Evolutionary conservation across 2,888 invertebrate genomes (phyloP).

Genomic region (Campoplex capitator): DNA sequence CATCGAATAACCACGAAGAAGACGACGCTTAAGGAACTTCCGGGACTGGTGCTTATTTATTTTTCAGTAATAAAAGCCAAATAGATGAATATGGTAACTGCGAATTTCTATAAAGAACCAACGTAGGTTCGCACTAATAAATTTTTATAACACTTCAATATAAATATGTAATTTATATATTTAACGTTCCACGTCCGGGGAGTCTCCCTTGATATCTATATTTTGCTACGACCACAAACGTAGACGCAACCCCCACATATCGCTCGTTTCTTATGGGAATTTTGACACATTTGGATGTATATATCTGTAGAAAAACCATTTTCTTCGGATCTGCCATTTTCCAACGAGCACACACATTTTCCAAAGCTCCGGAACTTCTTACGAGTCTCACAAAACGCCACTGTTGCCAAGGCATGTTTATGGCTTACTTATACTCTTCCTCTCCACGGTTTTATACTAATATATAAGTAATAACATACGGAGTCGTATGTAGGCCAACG

Average conservation of each 20-base stretch:
- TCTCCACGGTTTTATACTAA: not conserved
- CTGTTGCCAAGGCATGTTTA: conserved; percentile 58
- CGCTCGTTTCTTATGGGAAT: conserved; percentile 55
- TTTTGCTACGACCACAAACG: conserved; percentile 36
- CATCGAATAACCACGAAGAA: conserved; percentile 20
- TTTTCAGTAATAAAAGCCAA: conserved; percentile 67
- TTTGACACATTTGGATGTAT: conserved; percentile 30
- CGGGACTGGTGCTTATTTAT: conserved; percentile 64
- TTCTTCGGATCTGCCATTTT: conserved; percentile 28
- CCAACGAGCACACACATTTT: conserved; percentile 42
- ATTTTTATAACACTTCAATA: conserved; percentile 3
- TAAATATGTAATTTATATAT: not conserved
- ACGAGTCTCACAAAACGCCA: conserved; percentile 48
- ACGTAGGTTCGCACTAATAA: conserved; percentile 6
- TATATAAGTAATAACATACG: not conserved
- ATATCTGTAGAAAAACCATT: not conserved
- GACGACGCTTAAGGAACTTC: conserved; percentile 40
- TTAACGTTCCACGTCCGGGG: conserved; percentile 31
- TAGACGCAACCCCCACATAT: conserved; percentile 49
- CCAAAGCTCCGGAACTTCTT: conserved; percentile 58
- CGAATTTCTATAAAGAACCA: conserved; percentile 61
- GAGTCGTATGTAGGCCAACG: not conserved
- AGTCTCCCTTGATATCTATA: conserved; percentile 49
- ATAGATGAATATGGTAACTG: conserved; percentile 69
- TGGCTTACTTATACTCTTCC: conserved; percentile 44